Evolutionary conservation across 1,140 invertebrate species (phyloP).

Genomic region (Triops longicaudatus): DNA sequence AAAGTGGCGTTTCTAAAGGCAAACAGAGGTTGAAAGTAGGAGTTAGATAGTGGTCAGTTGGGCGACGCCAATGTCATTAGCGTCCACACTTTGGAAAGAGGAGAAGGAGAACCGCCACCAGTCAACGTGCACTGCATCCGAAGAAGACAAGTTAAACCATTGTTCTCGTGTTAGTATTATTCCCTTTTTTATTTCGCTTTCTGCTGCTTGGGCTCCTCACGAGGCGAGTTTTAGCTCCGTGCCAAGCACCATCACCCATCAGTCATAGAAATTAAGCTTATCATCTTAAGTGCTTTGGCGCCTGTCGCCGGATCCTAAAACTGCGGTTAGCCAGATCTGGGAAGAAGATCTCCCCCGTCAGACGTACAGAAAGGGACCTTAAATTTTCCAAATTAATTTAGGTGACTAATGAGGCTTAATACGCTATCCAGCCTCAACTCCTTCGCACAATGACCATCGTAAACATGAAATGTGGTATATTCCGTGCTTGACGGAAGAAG

Average conservation of each 20-base stretch:
- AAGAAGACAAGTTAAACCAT: no score
- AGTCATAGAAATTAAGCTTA: slow-evolving; percentile 12
- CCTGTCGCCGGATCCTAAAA: background rate
- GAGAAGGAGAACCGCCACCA: background rate
- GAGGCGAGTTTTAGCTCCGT: background rate
- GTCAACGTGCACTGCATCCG: no score
- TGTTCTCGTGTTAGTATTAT: background rate
- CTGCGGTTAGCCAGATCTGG: no score
- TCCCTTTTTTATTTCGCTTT: background rate
- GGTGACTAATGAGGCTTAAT: background rate
- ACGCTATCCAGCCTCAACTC: background rate
- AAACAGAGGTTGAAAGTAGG: slow-evolving; percentile 11
- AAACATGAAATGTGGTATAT: no score
- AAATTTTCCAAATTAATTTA: background rate
- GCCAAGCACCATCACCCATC: background rate
- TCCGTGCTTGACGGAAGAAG: no score
- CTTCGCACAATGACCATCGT: background rate
- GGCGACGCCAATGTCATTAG: slow-evolving; percentile 14
- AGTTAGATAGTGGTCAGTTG: slow-evolving; percentile 5
- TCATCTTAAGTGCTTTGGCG: slow-evolving; percentile 2
- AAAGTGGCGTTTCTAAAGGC: background rate
- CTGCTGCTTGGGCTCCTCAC: background rate
- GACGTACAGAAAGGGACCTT: no score
- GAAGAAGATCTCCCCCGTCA: no score
- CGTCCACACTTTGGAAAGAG: background rate